Conservation (phyloP, 2,113 vertebrate genomes). For the Spheniscus mendiculus region DNA sequence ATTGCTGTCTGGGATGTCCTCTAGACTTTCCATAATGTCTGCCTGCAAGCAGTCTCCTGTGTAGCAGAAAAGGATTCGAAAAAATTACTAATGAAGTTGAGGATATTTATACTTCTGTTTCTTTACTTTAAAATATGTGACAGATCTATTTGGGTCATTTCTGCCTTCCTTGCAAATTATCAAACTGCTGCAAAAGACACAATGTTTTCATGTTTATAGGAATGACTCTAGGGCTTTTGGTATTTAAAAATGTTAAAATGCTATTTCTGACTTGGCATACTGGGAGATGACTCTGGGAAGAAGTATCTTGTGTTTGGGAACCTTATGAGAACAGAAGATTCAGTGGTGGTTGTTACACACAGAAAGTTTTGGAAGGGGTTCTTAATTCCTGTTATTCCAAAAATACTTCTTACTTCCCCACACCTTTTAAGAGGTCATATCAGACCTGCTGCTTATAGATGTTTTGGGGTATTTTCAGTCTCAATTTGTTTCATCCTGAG, state of each 20-base stretch:
- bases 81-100: background rate
- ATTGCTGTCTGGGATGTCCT: background rate
- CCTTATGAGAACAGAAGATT: background rate
- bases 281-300: background rate
- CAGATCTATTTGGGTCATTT: background rate
- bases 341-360: background rate
- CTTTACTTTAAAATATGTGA: background rate
- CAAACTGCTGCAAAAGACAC: background rate
- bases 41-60: background rate
- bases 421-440: background rate
- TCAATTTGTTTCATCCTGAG: background rate
- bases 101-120: background rate
- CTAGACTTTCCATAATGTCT: background rate
- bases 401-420: background rate
- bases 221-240: background rate
- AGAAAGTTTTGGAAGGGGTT: background rate
- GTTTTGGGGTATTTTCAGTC: background rate
- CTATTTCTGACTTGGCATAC: slow-evolving; percentile 1
- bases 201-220: background rate
- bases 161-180: background rate
- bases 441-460: background rate
- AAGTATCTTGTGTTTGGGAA: background rate
- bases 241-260: slow-evolving; percentile 21
- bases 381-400: background rate
- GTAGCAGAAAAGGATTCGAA: background rate